Evolutionary conservation across 2,888 invertebrate genomes (phyloP).

Genomic region (Phalera bucephala): DNA sequence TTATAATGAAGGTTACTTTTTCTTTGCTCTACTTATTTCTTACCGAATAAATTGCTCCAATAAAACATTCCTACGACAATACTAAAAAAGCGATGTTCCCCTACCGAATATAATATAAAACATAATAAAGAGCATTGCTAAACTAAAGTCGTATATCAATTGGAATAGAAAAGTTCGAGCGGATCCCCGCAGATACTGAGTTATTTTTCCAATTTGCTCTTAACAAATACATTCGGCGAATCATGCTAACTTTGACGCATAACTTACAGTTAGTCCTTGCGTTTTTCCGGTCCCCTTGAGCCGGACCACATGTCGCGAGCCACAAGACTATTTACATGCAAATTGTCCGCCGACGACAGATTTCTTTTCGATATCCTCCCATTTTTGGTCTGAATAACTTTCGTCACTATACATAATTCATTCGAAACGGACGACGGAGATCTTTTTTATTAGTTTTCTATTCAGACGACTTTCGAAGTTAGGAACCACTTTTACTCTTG

Average conservation of each 20-base stretch:
- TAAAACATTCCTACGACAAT: slow-evolving; percentile 3
- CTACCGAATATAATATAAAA: slow-evolving; percentile 12
- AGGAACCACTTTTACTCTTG: neutral
- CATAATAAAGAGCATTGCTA: slow-evolving; percentile 16
- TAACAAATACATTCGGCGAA: slow-evolving; percentile 45
- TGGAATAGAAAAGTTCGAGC: slow-evolving; percentile 29
- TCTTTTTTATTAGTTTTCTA: slow-evolving; percentile 39
- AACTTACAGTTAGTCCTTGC: slow-evolving; percentile 39
- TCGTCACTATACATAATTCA: slow-evolving; percentile 47
- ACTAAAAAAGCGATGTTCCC: slow-evolving; percentile 8
- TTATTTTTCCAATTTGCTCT: slow-evolving; percentile 57
- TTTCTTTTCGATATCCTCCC: slow-evolving; percentile 46
- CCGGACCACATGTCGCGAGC: slow-evolving; percentile 51
- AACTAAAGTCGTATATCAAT: slow-evolving; percentile 50
- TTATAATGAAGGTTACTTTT: neutral
- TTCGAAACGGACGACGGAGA: slow-evolving; percentile 32
- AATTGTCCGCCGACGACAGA: slow-evolving; percentile 46
- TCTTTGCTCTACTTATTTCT: neutral
- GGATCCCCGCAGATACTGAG: slow-evolving; percentile 31
- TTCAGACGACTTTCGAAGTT: slow-evolving; percentile 24
- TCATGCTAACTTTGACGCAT: slow-evolving; percentile 57
- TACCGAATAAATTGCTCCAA: neutral
- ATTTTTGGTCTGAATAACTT: slow-evolving; percentile 47
- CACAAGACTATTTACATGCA: slow-evolving; percentile 60
- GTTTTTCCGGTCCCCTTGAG: slow-evolving; percentile 19